A percentile compares a stretch with the other conserved stretches of the same genome.
Conservation (phyloP, 2,113 vertebrate genomes). For the Promerops cafer region DNA sequence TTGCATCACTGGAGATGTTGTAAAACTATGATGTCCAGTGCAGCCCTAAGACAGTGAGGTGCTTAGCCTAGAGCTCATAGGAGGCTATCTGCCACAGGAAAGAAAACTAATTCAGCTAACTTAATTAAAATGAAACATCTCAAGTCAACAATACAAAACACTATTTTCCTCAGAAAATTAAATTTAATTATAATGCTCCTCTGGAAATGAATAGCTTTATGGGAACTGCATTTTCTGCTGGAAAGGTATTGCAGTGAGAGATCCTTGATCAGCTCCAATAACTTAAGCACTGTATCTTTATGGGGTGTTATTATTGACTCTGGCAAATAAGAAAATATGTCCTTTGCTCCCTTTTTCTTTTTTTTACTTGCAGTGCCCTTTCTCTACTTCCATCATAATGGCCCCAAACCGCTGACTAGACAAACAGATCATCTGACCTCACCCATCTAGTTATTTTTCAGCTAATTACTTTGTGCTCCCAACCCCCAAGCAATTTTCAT, state of each 20-base stretch:
- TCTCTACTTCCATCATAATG: not conserved
- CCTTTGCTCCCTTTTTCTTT: not conserved
- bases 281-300: not conserved
- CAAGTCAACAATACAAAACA: not conserved
- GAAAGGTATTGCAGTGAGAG: not conserved
- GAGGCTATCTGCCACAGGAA: not conserved
- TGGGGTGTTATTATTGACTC: not conserved
- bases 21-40: not conserved
- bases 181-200: not conserved
- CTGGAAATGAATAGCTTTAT: not conserved
- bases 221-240: not conserved
- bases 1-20: not conserved
- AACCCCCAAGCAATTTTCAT: conserved; percentile 15
- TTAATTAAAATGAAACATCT: not conserved
- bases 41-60: not conserved
- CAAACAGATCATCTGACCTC: not conserved
- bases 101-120: not conserved
- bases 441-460: conserved; percentile 6
- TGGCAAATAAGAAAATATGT: not conserved
- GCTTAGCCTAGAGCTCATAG: not conserved
- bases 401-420: not conserved
- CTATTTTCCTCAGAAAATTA: not conserved
- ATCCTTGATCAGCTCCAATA: not conserved
- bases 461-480: conserved; percentile 26
- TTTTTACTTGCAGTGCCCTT: not conserved